phyloP scores from a whole-genome alignment of 2,797 vertebrate species.

The Pseudomugil tenellus region DNA sequence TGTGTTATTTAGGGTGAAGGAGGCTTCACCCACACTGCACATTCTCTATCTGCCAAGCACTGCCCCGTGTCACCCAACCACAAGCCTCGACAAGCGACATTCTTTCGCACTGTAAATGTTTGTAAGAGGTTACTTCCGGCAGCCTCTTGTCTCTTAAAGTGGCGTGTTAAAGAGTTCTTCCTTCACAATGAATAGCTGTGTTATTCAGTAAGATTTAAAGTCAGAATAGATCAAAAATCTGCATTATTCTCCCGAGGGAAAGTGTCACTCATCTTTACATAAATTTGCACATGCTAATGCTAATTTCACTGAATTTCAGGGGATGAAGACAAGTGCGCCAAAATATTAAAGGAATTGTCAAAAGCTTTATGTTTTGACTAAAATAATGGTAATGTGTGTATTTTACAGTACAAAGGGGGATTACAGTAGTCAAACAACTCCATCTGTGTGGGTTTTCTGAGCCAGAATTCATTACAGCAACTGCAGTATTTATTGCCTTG shows the following conservation, averaged over 20 bases:
- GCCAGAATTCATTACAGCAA: constrained; percentile 56
- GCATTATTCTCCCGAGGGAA: constrained; percentile 23
- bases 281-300: constrained; percentile 19
- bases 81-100: constrained; percentile 39
- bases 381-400: constrained; percentile 28
- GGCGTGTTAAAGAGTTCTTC: constrained; percentile 33
- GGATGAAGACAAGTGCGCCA: constrained; percentile 10
- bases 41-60: constrained; percentile 51
- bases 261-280: constrained; percentile 26
- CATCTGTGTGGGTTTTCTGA: constrained; percentile 57
- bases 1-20: constrained; percentile 69
- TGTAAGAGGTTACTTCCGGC: constrained; percentile 45
- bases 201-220: constrained; percentile 16
- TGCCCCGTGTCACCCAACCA: constrained; percentile 50
- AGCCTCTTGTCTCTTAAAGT: constrained; percentile 35
- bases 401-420: constrained; percentile 32
- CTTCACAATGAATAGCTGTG: constrained; percentile 12
- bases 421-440: constrained; percentile 57
- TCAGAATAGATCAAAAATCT: constrained; percentile 21
- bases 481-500: constrained; percentile 53
- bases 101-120: constrained; percentile 40
- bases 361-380: constrained; percentile 37
- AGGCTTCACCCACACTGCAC: constrained; percentile 69
- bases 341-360: constrained; percentile 27
- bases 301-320: constrained; percentile 26